Percentiles rank a stretch among this genome's conserved stretches.
These are phyloP conservation scores for Gouania willdenowi DNA, from an alignment of 2,797 vertebrate genomes.

Conservation along the genomic window DNA sequence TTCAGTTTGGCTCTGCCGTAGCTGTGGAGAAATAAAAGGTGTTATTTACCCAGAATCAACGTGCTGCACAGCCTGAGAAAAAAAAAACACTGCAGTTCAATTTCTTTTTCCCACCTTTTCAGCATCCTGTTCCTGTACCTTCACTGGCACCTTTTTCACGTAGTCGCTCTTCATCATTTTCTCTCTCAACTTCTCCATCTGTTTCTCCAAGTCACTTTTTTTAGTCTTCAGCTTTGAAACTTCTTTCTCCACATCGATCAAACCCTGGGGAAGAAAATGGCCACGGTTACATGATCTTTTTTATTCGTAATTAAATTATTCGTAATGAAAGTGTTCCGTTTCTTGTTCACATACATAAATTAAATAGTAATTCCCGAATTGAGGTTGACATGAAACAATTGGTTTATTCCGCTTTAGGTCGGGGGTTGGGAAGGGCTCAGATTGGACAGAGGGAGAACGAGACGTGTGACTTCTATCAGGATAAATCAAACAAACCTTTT, in stretches of 20 bases:
- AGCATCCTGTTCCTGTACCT: slow-evolving; percentile 85
- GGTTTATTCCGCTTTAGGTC: too few species aligned
- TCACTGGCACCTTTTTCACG: slow-evolving; percentile 81
- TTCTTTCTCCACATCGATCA: slow-evolving; percentile 87
- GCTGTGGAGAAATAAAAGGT: slow-evolving; percentile 54
- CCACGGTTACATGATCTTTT: too few species aligned
- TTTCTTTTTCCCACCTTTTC: slow-evolving; percentile 78
- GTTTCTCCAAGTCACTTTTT: slow-evolving; percentile 78
- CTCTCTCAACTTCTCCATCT: slow-evolving; percentile 80
- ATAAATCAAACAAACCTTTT: too few species aligned
- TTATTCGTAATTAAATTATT: too few species aligned
- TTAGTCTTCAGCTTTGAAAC: slow-evolving; percentile 79
- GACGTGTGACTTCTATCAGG: too few species aligned
- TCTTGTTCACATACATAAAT: too few species aligned
- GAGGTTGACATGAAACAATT: too few species aligned
- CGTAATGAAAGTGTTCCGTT: too few species aligned
- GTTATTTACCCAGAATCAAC: slow-evolving; percentile 20
- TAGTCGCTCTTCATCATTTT: slow-evolving; percentile 80
- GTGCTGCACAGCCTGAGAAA: not conserved
- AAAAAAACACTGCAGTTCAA: slow-evolving; percentile 16
- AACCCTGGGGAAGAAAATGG: slow-evolving; percentile 67
- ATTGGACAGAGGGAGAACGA: too few species aligned
- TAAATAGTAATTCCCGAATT: too few species aligned
- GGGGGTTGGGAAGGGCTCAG: too few species aligned
- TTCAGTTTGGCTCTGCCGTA: slow-evolving; percentile 84